phyloP scores from a whole-genome alignment of 2,888 invertebrate species.

The Nezara viridula region DNA sequence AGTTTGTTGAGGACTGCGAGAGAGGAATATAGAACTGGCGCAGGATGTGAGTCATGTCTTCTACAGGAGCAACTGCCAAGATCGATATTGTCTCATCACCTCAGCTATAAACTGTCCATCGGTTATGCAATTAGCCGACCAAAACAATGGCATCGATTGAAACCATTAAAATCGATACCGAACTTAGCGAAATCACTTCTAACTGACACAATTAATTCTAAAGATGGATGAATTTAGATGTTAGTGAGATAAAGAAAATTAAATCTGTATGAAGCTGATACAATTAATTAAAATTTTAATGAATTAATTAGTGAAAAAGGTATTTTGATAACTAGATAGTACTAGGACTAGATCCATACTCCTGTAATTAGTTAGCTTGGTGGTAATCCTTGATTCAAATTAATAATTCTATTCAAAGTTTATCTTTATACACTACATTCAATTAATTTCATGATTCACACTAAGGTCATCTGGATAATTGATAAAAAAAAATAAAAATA shows the following conservation, averaged over 20 bases:
- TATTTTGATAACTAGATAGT: no score
- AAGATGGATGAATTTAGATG: background rate
- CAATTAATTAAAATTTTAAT: no score
- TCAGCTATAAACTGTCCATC: background rate
- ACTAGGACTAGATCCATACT: no score
- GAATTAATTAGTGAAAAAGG: no score
- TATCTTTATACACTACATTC: no score
- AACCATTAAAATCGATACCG: background rate
- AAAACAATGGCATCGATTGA: background rate
- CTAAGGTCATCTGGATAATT: no score
- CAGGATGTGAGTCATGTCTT: slow-evolving; percentile 35
- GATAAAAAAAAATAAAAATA: no score
- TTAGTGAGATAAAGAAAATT: background rate
- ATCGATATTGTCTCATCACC: background rate
- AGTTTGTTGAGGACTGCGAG: background rate
- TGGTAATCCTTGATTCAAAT: no score
- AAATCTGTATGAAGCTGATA: no score
- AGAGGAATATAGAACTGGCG: slow-evolving; percentile 6
- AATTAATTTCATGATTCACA: no score
- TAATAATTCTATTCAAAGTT: no score
- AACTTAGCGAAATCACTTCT: background rate
- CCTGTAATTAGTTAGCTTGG: no score
- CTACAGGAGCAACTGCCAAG: slow-evolving; percentile 2
- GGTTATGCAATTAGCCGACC: background rate
- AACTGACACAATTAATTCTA: background rate